Evolutionary conservation across 2,888 invertebrate genomes (phyloP).

Genomic region (Lasioglossum pauxillum): DNA sequence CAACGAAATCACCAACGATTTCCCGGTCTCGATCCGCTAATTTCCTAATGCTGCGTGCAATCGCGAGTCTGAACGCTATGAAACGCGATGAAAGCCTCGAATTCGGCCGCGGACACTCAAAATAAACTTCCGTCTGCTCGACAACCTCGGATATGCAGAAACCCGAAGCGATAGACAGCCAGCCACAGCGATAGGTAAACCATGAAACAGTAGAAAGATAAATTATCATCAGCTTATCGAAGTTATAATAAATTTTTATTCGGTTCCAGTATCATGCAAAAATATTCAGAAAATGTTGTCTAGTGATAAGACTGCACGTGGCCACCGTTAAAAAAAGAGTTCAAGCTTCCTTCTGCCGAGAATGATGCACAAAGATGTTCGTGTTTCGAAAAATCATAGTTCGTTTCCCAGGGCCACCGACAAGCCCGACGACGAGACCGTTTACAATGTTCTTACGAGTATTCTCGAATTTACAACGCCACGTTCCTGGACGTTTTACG

Average conservation of each 20-base stretch:
- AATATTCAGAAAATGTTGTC: not conserved
- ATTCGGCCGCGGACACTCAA: constrained; percentile 49
- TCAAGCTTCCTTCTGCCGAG: not conserved
- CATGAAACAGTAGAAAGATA: not conserved
- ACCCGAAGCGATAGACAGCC: constrained; percentile 55
- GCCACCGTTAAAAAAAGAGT: not conserved
- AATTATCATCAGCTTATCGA: not conserved
- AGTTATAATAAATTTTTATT: not conserved
- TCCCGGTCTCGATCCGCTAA: not conserved
- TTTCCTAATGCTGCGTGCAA: constrained; percentile 1
- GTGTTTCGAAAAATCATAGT: constrained; percentile 2
- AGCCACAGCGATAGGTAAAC: no score
- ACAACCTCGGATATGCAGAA: constrained; percentile 38
- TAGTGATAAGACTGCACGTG: not conserved
- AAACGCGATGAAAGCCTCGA: constrained; percentile 11
- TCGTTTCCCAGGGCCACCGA: not conserved
- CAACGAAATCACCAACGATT: not conserved
- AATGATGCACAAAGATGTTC: not conserved
- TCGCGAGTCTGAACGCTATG: not conserved
- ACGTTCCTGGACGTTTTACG: constrained; percentile 7
- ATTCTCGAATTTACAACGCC: not conserved
- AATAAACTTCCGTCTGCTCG: constrained; percentile 64
- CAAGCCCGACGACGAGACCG: not conserved
- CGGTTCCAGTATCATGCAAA: not conserved
- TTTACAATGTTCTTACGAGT: not conserved